Evolutionary conservation across 2,113 vertebrate species (phyloP), one percentile per base, ranked within the genome.

Genomic region (Rhodinocichla rosea): DNA sequence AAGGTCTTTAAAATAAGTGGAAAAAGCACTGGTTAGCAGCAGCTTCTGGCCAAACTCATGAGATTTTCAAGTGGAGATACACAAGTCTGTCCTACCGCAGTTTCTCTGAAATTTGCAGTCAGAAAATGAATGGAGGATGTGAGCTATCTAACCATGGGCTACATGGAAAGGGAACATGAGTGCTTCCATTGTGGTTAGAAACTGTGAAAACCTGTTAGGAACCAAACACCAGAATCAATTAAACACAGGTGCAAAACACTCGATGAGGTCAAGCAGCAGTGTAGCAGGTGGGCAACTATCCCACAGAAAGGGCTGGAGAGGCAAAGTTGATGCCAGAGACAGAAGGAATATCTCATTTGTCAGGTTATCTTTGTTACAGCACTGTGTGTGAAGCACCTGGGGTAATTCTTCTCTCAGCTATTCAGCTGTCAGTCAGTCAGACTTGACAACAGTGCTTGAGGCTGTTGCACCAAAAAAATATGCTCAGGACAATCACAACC

Each of bases 251-350:
- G 37, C 24, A 56, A 70, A 94, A 62, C 40, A 20, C 32, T 45
- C 0, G 0, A 49, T 60, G 16, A 76, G 7, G 26, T 70, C n/a
- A 65, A 69, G 35, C 9, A 62, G 22, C 4, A 4, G 2, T 8
- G 3, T 35, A 57, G 17, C 3, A 3, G 16, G 13, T 23, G 13
- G n/a, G 32, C 0, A 0, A 63, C 12, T 7, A 26, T 24, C 23
- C 15, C 2, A 1, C 2, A 4, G n/a, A 62, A 56, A 62, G 33
- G 22, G 16, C n/a, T 55, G 13, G 8, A 22, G 47, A 81, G 83
- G 19, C 4, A 4, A 81, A 56, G 19, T 21, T 12, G 7, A 39
- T 40, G 19, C 5, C 37, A 76, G 17, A 13, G 21, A 15, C 5
- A 56, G 7, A 8, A 39, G 23, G 14, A 30, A 37, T 52, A 74